These are phyloP conservation scores for Liparis tanakae DNA, from an alignment of 2,797 vertebrate genomes.

Conservation along the genomic window DNA sequence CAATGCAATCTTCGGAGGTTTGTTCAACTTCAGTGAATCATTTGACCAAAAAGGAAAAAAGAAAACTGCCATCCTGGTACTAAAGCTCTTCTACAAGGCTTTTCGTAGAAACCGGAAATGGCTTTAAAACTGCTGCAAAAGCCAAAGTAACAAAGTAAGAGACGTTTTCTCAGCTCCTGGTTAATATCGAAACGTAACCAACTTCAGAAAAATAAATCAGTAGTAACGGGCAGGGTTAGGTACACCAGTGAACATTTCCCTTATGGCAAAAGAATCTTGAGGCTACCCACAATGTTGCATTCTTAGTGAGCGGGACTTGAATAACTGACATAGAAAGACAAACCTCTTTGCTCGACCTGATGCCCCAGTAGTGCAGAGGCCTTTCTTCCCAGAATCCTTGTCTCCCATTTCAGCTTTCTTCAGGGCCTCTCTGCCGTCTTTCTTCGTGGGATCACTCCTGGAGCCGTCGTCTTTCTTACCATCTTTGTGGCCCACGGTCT, in stretches of 20 bases:
- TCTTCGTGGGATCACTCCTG: conserved; percentile 93
- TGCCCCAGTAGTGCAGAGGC: conserved; percentile 97
- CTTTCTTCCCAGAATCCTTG: conserved; percentile 99
- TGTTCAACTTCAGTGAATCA: conserved; percentile 93
- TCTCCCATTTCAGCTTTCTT: conserved; percentile 99
- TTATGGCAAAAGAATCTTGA: conserved; percentile 91
- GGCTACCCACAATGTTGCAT: conserved; percentile 98
- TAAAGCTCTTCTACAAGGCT: conserved; percentile 90
- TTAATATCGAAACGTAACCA: conserved; percentile 87
- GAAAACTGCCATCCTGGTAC: conserved; percentile 90
- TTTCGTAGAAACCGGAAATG: conserved; percentile 85
- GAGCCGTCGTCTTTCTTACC: conserved; percentile 95
- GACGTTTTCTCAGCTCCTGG: conserved; percentile 79
- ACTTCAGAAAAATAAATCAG: conserved; percentile 87
- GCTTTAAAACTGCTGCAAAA: conserved; percentile 90
- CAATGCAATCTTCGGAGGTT: conserved; percentile 98
- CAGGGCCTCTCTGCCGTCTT: conserved; percentile 94
- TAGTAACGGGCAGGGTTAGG: conserved; percentile 92
- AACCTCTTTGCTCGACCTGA: conserved; percentile 99
- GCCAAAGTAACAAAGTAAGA: conserved; percentile 92
- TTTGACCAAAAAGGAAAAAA: conserved; percentile 87
- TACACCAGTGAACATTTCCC: conserved; percentile 88
- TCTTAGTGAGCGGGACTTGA: conserved; percentile 99
- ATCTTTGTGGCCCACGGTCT: conserved; percentile 92
- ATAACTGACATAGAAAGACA: conserved; percentile 99